Evolutionary conservation across 2,888 invertebrate species (phyloP).

Genomic region (Idaea biselata): DNA sequence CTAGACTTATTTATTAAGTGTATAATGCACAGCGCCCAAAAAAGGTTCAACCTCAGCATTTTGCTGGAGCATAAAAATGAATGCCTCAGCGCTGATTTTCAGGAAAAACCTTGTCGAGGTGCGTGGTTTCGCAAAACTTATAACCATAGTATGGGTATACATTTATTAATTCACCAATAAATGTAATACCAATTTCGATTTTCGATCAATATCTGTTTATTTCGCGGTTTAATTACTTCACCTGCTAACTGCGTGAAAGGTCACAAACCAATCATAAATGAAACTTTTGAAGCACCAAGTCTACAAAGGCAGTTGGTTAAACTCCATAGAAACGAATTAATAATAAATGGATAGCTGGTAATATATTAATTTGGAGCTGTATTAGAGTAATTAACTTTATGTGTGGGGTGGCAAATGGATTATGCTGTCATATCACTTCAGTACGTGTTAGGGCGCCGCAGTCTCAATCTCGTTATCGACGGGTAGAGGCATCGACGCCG

Average conservation of each 20-base stretch:
- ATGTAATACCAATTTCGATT: too few species aligned
- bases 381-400: slow-evolving; percentile 22
- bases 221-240: slow-evolving; percentile 25
- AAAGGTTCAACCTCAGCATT: too few species aligned
- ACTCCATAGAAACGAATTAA: slow-evolving; percentile 15
- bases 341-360: slow-evolving; percentile 16
- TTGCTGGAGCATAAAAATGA: too few species aligned
- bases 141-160: too few species aligned
- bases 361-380: slow-evolving; percentile 23
- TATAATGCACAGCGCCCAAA: too few species aligned
- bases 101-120: too few species aligned
- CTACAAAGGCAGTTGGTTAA: slow-evolving; percentile 23
- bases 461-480: slow-evolving; percentile 60
- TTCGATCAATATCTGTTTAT: slow-evolving; percentile 24
- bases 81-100: too few species aligned
- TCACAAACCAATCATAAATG: slow-evolving; percentile 26
- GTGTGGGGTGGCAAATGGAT: slow-evolving; percentile 24
- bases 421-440: slow-evolving; percentile 32
- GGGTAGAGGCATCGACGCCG: slow-evolving; percentile 21
- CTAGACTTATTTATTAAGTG: too few species aligned
- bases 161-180: too few species aligned
- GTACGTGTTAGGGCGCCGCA: slow-evolving; percentile 45
- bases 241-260: slow-evolving; percentile 16
- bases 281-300: slow-evolving; percentile 22
- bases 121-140: too few species aligned